Evolutionary conservation across 2,113 vertebrate genomes (phyloP), one percentile per base, ranked within the genome.

Genomic region (Chamaea fasciata): DNA sequence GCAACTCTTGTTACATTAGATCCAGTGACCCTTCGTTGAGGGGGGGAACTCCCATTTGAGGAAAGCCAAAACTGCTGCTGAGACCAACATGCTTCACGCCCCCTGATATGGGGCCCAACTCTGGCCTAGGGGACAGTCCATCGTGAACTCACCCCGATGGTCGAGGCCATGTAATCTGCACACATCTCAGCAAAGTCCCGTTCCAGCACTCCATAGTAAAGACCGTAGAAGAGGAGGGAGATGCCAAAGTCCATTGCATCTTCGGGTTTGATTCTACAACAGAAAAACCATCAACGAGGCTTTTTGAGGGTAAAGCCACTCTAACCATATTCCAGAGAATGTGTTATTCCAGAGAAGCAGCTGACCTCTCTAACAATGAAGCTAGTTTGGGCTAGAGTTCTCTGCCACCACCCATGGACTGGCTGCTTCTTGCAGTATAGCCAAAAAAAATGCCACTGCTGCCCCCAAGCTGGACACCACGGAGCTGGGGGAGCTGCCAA

Each of bases 181-280:
- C 99, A 99, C 99, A 99, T 99, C 96, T 99, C 99, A 2, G 99
- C 99, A 95, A 99, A 99, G 97, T 99, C 99, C 37, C 99, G 97
- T 63, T 99, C 99, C 23, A 99, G 97, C 22, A 99, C 99, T 10
- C 99, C 99, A 0, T 99, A 99, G 97, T 99, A 99, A 41, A 99
- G 98, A 14, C 99, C 99, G 0, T 99, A 99, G 97, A 99, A 99
- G 15, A 99, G 98, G 15, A 99, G 98, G 8, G 99, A 99, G 57
- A 99, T 99, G 15, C 99, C 99, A 52, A 99, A 99, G 94, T 99
- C 99, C 99, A 99, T 99, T 0, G 99, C 98, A 39, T 99, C 99
- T 95, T 99, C 99, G 7, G 99, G 99, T 83, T 99, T 99, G 98
- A 99, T 99, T 96, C 99, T 99, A 78, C 42, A 91, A 35, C 28